phyloP scores from a whole-genome alignment of 2,797 vertebrate species.

The Stomatorhinus walkeri region DNA sequence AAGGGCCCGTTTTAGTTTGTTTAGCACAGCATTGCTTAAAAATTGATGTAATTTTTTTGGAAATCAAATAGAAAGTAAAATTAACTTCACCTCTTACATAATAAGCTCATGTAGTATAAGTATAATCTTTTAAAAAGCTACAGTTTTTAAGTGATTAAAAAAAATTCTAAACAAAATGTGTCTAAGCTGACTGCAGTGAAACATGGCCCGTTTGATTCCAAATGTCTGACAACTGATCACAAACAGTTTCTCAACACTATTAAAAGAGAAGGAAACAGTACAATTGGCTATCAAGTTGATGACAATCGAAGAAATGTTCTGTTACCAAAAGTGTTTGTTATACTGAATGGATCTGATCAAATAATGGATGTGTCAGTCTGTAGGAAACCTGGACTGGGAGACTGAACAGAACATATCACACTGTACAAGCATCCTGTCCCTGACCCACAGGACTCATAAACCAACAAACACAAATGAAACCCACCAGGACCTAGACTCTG shows the following conservation, averaged over 20 bases:
- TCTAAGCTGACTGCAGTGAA: background rate
- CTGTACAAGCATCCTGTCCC: background rate
- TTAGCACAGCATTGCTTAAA: background rate
- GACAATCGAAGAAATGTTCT: background rate
- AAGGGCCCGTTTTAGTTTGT: background rate
- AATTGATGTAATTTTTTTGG: background rate
- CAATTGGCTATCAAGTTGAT: background rate
- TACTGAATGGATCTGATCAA: background rate
- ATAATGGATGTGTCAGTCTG: background rate
- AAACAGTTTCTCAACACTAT: background rate
- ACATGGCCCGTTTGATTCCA: background rate
- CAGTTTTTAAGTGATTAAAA: background rate
- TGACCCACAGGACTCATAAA: background rate
- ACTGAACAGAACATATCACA: background rate
- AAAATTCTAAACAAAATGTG: background rate
- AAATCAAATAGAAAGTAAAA: conserved; percentile 7
- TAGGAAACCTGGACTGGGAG: background rate
- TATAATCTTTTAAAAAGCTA: background rate
- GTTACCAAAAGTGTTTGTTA: background rate
- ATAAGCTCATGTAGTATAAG: background rate
- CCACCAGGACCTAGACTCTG: background rate
- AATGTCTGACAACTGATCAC: background rate
- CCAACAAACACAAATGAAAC: background rate
- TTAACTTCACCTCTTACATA: background rate
- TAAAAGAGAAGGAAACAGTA: background rate